A percentile compares a stretch with the other conserved stretches of the same genome.
These are phyloP conservation scores for Boloria euphrosyne DNA, from an alignment of 2,888 invertebrate species.

Conservation along the genomic window DNA sequence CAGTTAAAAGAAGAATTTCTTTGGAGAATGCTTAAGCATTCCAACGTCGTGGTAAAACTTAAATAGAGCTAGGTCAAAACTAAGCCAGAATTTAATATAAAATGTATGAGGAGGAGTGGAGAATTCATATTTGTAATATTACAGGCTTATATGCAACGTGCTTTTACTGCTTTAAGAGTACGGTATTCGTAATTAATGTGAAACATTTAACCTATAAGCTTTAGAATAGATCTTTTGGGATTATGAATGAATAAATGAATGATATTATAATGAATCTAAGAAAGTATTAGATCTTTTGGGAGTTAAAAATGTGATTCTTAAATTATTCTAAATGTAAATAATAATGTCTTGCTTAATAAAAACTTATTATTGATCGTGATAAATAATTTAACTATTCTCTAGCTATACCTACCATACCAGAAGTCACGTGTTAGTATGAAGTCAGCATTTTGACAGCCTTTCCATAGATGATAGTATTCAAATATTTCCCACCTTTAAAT, in stretches of 20 bases:
- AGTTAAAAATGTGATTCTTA: not conserved
- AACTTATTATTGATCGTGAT: too few species aligned
- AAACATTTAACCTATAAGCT: constrained; percentile 9
- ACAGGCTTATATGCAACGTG: constrained; percentile 21
- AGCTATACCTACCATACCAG: too few species aligned
- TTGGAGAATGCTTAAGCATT: not conserved
- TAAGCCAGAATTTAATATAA: constrained; percentile 36
- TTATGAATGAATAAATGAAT: too few species aligned
- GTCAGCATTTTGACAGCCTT: too few species aligned
- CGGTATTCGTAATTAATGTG: constrained; percentile 15
- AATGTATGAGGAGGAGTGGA: constrained; percentile 30
- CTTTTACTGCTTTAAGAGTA: constrained; percentile 13
- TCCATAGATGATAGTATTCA: too few species aligned
- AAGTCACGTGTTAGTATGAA: too few species aligned
- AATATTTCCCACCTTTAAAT: too few species aligned
- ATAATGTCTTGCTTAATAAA: too few species aligned
- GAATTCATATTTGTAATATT: constrained; percentile 36
- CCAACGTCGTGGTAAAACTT: constrained; percentile 10
- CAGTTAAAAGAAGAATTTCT: constrained; percentile 3
- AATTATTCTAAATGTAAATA: not conserved
- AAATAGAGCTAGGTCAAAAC: constrained; percentile 14
- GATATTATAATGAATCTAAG: too few species aligned
- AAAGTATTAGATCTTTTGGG: not conserved
- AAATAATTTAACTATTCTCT: too few species aligned
- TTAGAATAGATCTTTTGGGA: not conserved